Evolutionary conservation across 2,113 vertebrate genomes (phyloP).

Genomic region (Micronycteris hirsuta): DNA sequence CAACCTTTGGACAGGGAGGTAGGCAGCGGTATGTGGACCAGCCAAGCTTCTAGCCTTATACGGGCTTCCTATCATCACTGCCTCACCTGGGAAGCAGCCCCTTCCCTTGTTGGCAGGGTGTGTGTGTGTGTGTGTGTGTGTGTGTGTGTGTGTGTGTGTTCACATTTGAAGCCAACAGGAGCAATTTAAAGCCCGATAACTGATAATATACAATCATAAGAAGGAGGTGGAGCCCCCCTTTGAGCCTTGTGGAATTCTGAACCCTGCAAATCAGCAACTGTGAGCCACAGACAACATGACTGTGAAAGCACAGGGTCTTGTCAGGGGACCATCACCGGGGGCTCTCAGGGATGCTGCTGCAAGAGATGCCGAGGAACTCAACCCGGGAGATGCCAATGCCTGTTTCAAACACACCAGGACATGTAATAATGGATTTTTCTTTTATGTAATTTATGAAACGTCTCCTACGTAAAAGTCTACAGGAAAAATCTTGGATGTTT

Average conservation of each 20-base stretch:
- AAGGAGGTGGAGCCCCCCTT: background rate
- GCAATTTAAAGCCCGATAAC: background rate
- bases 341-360: background rate
- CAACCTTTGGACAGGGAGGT: conserved; percentile 44
- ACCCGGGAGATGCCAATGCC: background rate
- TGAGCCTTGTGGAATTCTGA: conserved; percentile 32
- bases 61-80: background rate
- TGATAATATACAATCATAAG: background rate
- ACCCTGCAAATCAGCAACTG: conserved; percentile 30
- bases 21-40: background rate
- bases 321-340: background rate
- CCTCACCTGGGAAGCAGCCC: background rate
- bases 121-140: background rate
- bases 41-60: background rate
- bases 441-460: conserved; percentile 1
- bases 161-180: background rate
- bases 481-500: background rate
- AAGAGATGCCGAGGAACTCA: background rate
- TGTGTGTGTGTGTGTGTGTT: background rate
- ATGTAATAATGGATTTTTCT: background rate
- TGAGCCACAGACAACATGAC: background rate
- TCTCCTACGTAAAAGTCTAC: conserved; percentile 21
- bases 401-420: background rate
- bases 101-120: background rate
- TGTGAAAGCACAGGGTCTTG: background rate